A percentile compares a stretch with the other conserved stretches of the same genome.
Conservation (phyloP, 2,797 vertebrate species). For the Halcyon leucocephala region DNA sequence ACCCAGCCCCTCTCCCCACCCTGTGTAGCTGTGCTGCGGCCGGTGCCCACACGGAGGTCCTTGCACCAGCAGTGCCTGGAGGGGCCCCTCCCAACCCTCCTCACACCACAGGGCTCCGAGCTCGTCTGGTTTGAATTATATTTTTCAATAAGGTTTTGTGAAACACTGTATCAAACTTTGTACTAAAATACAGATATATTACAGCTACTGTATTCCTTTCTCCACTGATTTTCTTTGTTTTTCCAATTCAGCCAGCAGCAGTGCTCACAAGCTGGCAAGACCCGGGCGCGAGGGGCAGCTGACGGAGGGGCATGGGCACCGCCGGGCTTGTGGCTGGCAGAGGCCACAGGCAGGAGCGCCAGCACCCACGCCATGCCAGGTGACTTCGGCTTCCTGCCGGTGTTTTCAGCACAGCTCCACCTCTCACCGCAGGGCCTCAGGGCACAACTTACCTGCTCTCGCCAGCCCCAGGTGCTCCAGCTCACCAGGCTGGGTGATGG, state of each 20-base stretch:
- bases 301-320: background rate
- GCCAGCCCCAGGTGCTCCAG: background rate
- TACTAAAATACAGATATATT: conserved; percentile 80
- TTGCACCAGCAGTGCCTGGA: rapidly evolving
- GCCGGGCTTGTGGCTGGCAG: background rate
- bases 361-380: background rate
- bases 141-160: conserved; percentile 77
- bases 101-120: background rate
- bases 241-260: conserved; percentile 40
- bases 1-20: rapidly evolving
- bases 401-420: background rate
- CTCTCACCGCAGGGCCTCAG: background rate
- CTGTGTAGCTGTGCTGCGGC: rapidly evolving
- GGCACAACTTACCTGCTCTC: conserved; percentile 4
- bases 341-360: background rate
- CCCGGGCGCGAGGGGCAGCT: background rate
- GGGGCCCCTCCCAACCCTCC: background rate
- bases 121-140: conserved; percentile 68
- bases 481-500: background rate
- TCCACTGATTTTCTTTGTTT: conserved; percentile 55
- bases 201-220: conserved; percentile 77
- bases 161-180: conserved; percentile 78
- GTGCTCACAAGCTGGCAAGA: background rate
- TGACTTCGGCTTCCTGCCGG: background rate
- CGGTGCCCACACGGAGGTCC: background rate